Evolutionary conservation across 2,797 vertebrate species (phyloP).

Genomic region (Fratercula arctica): DNA sequence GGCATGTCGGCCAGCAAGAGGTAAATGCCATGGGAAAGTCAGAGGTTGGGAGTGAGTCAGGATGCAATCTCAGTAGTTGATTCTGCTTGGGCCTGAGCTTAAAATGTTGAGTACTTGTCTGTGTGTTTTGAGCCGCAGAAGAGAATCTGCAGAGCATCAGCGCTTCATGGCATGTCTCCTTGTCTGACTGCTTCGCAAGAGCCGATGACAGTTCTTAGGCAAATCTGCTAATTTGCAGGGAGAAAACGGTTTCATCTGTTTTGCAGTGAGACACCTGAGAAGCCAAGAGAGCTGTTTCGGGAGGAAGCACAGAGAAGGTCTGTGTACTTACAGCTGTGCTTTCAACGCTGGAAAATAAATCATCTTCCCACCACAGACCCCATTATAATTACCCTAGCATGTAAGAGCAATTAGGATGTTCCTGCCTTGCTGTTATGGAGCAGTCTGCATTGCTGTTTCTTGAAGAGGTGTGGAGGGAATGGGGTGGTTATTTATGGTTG

Average conservation of each 20-base stretch:
- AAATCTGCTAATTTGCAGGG: conserved; percentile 34
- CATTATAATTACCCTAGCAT: neutral
- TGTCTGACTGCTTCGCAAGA: neutral
- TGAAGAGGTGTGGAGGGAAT: neutral
- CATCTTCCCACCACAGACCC: conserved; percentile 8
- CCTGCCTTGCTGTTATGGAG: neutral
- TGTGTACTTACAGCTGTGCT: conserved; percentile 51
- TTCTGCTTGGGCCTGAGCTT: neutral
- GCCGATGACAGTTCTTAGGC: conserved; percentile 24
- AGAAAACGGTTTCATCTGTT: conserved; percentile 16
- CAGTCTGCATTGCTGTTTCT: neutral
- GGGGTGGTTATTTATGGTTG: neutral
- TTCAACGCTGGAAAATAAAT: conserved; percentile 52
- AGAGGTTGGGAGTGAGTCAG: neutral
- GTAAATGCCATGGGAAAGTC: neutral
- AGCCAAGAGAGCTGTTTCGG: conserved; percentile 5
- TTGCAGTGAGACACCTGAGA: conserved; percentile 35
- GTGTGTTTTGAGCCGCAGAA: neutral
- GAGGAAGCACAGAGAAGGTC: conserved; percentile 41
- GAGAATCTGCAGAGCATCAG: neutral
- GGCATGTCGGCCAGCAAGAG: neutral
- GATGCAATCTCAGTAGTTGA: neutral
- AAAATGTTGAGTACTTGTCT: neutral
- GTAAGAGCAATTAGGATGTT: conserved; percentile 32
- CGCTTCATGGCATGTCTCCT: neutral